These are phyloP conservation scores for Melieria omissa DNA, from an alignment of 2,888 invertebrate species.

Conservation along the genomic window DNA sequence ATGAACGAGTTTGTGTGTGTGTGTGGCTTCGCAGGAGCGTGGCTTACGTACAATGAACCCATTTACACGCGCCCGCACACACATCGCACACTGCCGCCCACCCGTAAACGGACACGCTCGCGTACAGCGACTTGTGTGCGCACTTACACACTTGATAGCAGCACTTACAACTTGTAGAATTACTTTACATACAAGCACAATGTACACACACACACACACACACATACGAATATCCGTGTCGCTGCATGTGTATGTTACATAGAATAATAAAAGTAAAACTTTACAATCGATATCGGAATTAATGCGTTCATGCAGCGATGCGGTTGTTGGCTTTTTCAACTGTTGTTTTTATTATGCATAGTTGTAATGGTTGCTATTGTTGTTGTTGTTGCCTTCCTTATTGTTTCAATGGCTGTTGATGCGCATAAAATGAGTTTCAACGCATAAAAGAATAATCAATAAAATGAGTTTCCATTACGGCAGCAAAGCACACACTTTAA, in stretches of 20 bases:
- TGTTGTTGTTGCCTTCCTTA: too few species aligned
- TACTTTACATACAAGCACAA: background rate
- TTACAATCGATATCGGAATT: conserved; percentile 3
- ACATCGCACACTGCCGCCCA: background rate
- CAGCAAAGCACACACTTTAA: too few species aligned
- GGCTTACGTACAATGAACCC: background rate
- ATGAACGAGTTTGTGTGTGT: conserved; percentile 14
- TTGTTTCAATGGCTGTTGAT: too few species aligned
- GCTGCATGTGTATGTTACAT: background rate
- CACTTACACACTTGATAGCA: background rate
- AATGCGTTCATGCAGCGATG: background rate
- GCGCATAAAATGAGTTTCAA: too few species aligned
- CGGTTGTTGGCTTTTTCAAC: background rate
- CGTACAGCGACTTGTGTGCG: background rate
- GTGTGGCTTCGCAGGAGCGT: conserved; percentile 32
- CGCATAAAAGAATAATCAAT: too few species aligned
- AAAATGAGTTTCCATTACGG: too few species aligned
- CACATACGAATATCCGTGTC: too few species aligned
- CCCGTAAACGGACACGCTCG: background rate
- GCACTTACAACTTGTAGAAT: conserved; percentile 2
- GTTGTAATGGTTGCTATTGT: too few species aligned
- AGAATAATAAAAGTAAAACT: background rate
- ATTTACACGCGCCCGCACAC: background rate
- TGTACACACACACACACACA: too few species aligned
- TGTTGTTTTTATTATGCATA: background rate